Conservation (phyloP, 35 echinoderm and acorn worm genomes). For the Amphiura filiformis region DNA sequence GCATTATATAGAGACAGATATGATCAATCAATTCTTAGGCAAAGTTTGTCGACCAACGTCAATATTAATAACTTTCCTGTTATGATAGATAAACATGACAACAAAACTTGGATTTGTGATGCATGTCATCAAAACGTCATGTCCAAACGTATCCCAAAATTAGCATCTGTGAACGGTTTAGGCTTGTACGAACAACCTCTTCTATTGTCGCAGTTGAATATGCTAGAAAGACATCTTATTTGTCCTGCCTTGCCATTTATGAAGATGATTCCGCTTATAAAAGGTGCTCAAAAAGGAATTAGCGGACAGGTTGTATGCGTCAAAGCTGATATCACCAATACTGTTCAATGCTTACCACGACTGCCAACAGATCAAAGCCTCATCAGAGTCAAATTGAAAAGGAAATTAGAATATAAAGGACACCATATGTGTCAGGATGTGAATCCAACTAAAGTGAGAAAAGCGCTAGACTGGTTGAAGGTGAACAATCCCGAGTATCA, state of each 20-base stretch:
- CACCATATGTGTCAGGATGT: conserved; percentile 50
- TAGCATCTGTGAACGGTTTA: conserved; percentile 24
- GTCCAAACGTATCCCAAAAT: not conserved
- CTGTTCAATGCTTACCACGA: conserved; percentile 40
- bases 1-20: not conserved
- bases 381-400: conserved; percentile 57
- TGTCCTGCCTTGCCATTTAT: conserved; percentile 39
- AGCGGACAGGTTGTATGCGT: conserved; percentile 64
- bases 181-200: not conserved
- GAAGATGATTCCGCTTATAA: conserved; percentile 39
- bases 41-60: not conserved
- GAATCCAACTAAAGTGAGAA: not conserved
- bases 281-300: conserved; percentile 49
- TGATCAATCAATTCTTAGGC: not conserved
- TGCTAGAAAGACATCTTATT: conserved; percentile 19
- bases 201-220: conserved; percentile 13
- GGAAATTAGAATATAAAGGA: conserved; percentile 52
- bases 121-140: not conserved
- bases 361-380: not conserved
- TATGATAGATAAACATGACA: not conserved
- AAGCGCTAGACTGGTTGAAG: not conserved
- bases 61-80: no score
- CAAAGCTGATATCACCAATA: conserved; percentile 23
- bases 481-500: not conserved
- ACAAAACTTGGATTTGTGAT: not conserved